Base-by-base conservation (phyloP, 1,140 invertebrate genomes). In the Drosophila subpulchrella region DNA sequence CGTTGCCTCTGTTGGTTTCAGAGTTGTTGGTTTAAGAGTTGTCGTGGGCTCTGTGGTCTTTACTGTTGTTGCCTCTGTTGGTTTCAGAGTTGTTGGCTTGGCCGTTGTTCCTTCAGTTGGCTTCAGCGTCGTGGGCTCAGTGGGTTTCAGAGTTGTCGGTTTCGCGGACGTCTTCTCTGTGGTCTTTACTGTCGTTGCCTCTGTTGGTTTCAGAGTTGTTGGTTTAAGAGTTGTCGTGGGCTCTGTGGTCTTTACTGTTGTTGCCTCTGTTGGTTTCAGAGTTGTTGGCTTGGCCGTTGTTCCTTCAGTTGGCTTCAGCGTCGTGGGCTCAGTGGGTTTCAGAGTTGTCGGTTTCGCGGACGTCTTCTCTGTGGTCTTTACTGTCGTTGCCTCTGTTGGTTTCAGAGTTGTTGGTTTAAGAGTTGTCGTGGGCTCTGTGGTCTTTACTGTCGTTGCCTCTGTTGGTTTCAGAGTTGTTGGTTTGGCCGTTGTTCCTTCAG, bases 351-450 rank as follows among this genome's bases (percentile, higher is more conserved):
- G 41, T 6, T 41, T 41, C 0, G 4, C 39, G 3, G 39, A n/a
- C 1, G 39, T 41, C 39, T 42, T 15, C 38, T 51, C 12, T n/a
- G 54, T 42, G 7, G 39, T 41, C 20, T n/a, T n/a, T n/a, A n/a
- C n/a, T n/a, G 42, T 46, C 11, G 42, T 46, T 0, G 42, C 17
- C 4, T 58, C 55, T 4, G 55, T 30, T 3, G 55, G 55, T 12
- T 46, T 58, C 39, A 34, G 41, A 20, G 55, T 58, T 6, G 55
- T 58, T 0, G 39, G 41, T 6, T 41, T 41, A n/a, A n/a, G n/a
- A n/a, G n/a, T n/a, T n/a, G n/a, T n/a, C 0, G 4, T 13, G 3
- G 39, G 1, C 1, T 51, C 12, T n/a, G 54, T 42, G 7, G 39
- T 41, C 20, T n/a, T n/a, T n/a, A n/a, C n/a, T n/a, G n/a, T n/a